Percentiles rank a stretch among this genome's conserved stretches.
phyloP scores from a whole-genome alignment of 1,140 invertebrate genomes.

The Battus philenor region DNA sequence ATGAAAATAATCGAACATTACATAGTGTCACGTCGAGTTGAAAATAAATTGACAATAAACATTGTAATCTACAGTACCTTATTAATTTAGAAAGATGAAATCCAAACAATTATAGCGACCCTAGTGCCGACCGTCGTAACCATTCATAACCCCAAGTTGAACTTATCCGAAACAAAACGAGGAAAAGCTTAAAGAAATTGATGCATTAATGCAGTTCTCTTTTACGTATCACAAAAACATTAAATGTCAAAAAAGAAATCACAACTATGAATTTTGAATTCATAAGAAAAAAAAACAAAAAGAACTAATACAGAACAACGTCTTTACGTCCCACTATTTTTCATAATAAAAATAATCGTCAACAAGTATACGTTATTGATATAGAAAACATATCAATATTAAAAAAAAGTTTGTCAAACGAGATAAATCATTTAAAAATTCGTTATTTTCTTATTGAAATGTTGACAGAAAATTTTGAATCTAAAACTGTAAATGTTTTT shows the following conservation, averaged over 20 bases:
- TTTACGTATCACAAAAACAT: conserved; percentile 74
- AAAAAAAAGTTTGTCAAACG: no score
- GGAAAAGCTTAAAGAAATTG: conserved; percentile 56
- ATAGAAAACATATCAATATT: no score
- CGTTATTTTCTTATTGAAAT: no score
- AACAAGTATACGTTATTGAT: conserved; percentile 64
- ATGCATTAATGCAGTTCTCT: conserved; percentile 68
- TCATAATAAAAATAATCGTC: conserved; percentile 61
- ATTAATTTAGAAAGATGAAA: conserved; percentile 40
- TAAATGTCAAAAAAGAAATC: conserved; percentile 75
- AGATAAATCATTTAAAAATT: no score
- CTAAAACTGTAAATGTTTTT: no score
- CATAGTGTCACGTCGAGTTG: conserved; percentile 20
- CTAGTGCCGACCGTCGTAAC: conserved; percentile 34
- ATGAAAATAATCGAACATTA: conserved; percentile 19
- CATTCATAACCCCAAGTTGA: conserved; percentile 32
- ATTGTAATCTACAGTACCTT: conserved; percentile 61
- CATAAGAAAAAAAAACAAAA: conserved; percentile 62
- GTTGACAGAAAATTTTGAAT: no score
- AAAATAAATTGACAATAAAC: conserved; percentile 47
- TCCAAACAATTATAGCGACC: conserved; percentile 36
- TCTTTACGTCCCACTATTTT: conserved; percentile 30
- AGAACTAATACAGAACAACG: conserved; percentile 63
- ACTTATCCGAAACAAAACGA: conserved; percentile 41
- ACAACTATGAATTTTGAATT: conserved; percentile 75